phyloP scores from a whole-genome alignment of 2,797 vertebrate species.

The Phataginus tetradactyla region DNA sequence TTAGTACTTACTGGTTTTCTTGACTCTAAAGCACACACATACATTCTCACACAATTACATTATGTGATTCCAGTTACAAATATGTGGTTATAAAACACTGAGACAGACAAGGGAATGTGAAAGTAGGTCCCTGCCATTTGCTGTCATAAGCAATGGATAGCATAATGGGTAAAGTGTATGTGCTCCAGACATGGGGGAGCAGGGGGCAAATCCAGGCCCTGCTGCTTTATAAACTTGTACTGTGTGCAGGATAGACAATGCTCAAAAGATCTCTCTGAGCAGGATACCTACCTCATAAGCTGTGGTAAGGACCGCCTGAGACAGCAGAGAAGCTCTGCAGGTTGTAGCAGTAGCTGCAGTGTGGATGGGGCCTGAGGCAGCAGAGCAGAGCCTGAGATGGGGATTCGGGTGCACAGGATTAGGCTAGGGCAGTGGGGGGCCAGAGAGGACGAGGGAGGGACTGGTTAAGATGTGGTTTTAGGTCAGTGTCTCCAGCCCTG shows the following conservation, averaged over 20 bases:
- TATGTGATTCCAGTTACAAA: too few relatives aligned
- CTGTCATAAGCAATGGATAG: too few relatives aligned
- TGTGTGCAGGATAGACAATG: not conserved
- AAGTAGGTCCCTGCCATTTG: not conserved
- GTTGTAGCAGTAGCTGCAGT: not conserved
- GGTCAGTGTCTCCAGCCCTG: not conserved
- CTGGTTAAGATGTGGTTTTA: not conserved
- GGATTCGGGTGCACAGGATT: not conserved
- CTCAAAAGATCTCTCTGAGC: not conserved
- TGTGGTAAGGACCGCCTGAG: not conserved
- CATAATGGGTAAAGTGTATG: rapidly evolving
- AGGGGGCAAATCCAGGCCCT: not conserved
- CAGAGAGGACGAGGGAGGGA: not conserved
- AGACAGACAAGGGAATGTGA: not conserved
- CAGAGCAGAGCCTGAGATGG: not conserved
- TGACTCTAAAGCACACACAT: not conserved
- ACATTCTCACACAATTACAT: not conserved
- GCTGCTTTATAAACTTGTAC: not conserved
- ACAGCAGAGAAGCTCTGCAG: too few relatives aligned
- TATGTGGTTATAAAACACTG: not conserved
- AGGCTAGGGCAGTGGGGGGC: not conserved
- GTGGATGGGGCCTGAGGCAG: not conserved
- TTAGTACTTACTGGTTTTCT: not conserved
- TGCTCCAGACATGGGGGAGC: too few relatives aligned
- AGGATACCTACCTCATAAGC: not conserved